A percentile compares a stretch with the other conserved stretches of the same genome.
Conservation (phyloP, 1,140 invertebrate species). For the Aporrectodea caliginosa region DNA sequence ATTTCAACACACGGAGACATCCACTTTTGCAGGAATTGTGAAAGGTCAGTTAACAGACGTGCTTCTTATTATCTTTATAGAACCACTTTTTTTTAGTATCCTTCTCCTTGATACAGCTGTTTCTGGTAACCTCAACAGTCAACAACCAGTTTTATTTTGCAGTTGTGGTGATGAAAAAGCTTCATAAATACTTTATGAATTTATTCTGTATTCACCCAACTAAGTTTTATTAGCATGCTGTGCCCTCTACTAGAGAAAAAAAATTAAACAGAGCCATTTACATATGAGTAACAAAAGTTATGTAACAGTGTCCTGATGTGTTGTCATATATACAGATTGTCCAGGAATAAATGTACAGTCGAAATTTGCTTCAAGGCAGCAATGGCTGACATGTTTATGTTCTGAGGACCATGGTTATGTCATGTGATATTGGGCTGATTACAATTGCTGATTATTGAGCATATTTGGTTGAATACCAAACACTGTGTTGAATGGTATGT, state of each 20-base stretch:
- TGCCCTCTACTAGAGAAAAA: not conserved
- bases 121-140: not conserved
- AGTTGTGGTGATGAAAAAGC: not conserved
- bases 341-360: too few relatives aligned
- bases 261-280: not conserved
- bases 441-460: not conserved
- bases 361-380: not conserved
- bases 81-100: not conserved
- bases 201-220: not conserved
- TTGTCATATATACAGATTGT: not conserved
- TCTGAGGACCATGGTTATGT: not conserved
- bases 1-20: slow-evolving; percentile 79
- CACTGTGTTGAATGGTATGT: not conserved
- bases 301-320: not conserved
- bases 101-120: not conserved
- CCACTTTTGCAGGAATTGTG: slow-evolving; percentile 72
- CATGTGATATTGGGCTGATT: not conserved
- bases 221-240: too few relatives aligned
- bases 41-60: slow-evolving; percentile 40
- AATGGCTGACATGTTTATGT: not conserved
- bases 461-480: slow-evolving; percentile 2
- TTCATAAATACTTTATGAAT: not conserved
- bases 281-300: not conserved
- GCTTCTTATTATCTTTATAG: not conserved
- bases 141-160: not conserved